Evolutionary conservation across 1,140 invertebrate genomes (phyloP), one percentile per base, ranked within the genome.

Genomic region (Drosophila nannoptera): DNA sequence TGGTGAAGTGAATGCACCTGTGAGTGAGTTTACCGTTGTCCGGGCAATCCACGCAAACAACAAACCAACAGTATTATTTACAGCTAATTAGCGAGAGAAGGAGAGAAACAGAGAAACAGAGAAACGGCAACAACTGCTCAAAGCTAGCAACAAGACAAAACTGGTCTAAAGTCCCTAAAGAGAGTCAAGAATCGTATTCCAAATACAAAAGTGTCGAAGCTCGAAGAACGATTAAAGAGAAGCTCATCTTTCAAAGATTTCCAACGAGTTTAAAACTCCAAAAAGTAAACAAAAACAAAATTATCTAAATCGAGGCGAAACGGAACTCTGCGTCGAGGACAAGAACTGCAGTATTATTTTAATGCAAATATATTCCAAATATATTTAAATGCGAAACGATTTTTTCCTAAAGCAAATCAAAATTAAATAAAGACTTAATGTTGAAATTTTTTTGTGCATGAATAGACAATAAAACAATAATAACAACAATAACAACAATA

Each of bases 391-490:
- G 14, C 31, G 8, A 49, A 36, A 48, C 36, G 45, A 40, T 32
- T 29, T 76, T 70, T 76, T 67, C 63, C 36, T 67, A 67, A 60
- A 42, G 48, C 38, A 50, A 74, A 55, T 48, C 32, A 49, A 46
- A 43, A 43, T 43, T 72, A 46, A 75, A 75, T 53, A 45, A 59
- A 71, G 14, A 58, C 42, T 46, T 12, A 8, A 59, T 49, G 45
- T 60, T 49, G 6, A 38, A 31, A 46, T 49, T 43, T 14, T 36
- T 22, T 33, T 33, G 40, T 46, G 42, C 9, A 14, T 55, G 49
- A 68, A 63, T 14, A 73, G 75, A 77, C 75, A 77, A 77, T 77
- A 77, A 77, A 55, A 46, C 45, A 48, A 42, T 56, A 71, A 22
- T 22, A 22, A n/a, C n/a, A n/a, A n/a, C n/a, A n/a, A n/a, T n/a